Percentiles rank a stretch among this genome's conserved stretches.
Conservation (phyloP, 2,797 vertebrate genomes). For the Phylloscopus collybita region DNA sequence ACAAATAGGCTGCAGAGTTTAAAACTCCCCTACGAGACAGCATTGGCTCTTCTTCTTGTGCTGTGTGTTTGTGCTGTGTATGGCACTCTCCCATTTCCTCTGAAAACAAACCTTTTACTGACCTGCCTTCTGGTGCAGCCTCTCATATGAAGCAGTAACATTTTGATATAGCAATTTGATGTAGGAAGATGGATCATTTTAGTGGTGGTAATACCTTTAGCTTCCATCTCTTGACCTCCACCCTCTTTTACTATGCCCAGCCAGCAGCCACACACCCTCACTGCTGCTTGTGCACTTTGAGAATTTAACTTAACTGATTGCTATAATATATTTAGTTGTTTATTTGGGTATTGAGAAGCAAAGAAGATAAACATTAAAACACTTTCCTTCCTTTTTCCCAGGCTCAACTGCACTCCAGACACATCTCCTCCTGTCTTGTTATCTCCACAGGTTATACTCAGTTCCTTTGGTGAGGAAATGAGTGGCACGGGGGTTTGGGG, state of each 20-base stretch:
- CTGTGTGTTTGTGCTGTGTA: background rate
- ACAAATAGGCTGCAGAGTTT: background rate
- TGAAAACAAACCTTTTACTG: background rate
- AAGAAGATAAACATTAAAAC: slow-evolving; percentile 9
- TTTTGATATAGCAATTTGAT: background rate
- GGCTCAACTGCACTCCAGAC: background rate
- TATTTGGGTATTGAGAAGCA: background rate
- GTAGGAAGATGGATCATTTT: background rate
- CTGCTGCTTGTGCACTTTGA: background rate
- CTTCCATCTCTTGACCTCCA: background rate
- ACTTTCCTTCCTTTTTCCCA: slow-evolving; percentile 51
- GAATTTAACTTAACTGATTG: background rate
- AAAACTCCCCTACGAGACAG: background rate
- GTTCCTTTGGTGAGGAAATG: background rate
- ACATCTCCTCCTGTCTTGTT: background rate
- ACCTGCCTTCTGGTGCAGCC: background rate
- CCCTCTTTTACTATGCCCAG: background rate
- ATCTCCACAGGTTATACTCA: background rate
- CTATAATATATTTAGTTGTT: background rate
- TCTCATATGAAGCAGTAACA: background rate
- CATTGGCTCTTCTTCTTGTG: background rate
- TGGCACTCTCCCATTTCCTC: background rate
- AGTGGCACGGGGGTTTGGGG: background rate
- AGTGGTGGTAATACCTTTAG: background rate
- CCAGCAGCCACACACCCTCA: background rate